phyloP scores from a whole-genome alignment of 2,888 invertebrate genomes.

The Melipona beecheii region DNA sequence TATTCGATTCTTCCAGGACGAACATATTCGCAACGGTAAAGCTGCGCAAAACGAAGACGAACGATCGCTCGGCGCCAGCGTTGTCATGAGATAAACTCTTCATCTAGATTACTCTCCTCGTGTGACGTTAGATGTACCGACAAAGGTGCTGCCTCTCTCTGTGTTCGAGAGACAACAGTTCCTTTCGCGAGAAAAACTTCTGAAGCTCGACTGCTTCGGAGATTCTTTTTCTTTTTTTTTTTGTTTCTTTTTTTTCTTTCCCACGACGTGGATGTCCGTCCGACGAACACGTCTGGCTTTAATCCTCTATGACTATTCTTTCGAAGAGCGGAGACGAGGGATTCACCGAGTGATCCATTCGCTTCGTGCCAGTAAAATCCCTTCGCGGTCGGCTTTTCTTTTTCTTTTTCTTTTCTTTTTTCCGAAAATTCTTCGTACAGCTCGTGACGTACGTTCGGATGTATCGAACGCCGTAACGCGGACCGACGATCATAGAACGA shows the following conservation, averaged over 20 bases:
- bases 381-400: background rate
- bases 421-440: background rate
- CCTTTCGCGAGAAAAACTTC: constrained; percentile 40
- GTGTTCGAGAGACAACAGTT: constrained; percentile 59
- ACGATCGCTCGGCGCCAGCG: constrained; percentile 93
- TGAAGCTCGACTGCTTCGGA: constrained; percentile 27
- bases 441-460: background rate
- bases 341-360: background rate
- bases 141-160: constrained; percentile 50
- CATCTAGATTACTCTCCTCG: constrained; percentile 58
- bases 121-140: constrained; percentile 42
- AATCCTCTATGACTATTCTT: constrained; percentile 55
- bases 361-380: background rate
- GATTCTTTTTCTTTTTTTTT: constrained; percentile 17
- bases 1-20: constrained; percentile 86
- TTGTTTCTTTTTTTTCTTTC: constrained; percentile 7
- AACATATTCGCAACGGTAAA: constrained; percentile 96
- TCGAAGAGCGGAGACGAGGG: constrained; percentile 1
- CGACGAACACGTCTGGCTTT: constrained; percentile 60
- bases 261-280: constrained; percentile 62
- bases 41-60: constrained; percentile 93
- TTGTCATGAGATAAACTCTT: constrained; percentile 78
- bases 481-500: constrained; percentile 35
- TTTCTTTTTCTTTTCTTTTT: background rate
- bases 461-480: constrained; percentile 10